phyloP scores from a whole-genome alignment of 1,140 invertebrate genomes.

The Eciton burchellii region DNA sequence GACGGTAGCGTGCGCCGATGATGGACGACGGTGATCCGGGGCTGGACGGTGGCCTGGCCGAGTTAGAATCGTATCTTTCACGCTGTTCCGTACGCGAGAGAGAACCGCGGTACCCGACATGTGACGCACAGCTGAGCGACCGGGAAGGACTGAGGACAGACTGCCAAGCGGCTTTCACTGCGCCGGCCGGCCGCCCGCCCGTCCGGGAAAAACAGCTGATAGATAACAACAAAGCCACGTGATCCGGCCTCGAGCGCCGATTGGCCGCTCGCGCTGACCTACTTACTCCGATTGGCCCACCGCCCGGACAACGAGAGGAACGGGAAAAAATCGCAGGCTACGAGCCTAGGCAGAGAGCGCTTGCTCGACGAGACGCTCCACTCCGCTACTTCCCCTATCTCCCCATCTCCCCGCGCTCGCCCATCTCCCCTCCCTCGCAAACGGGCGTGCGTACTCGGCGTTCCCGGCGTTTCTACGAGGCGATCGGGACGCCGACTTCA shows the following conservation, averaged over 20 bases:
- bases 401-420: neutral
- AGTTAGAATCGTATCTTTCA: conserved; percentile 36
- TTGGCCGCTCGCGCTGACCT: conserved; percentile 79
- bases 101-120: conserved; percentile 75
- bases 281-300: conserved; percentile 79
- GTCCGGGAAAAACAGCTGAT: conserved; percentile 86
- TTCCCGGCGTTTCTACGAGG: conserved; percentile 52
- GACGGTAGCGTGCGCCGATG: conserved; percentile 45
- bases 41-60: conserved; percentile 48
- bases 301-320: conserved; percentile 76
- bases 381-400: conserved; percentile 21
- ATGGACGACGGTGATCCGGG: conserved; percentile 41
- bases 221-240: conserved; percentile 88
- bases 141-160: conserved; percentile 81
- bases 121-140: conserved; percentile 84
- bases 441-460: conserved; percentile 66
- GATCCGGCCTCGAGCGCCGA: conserved; percentile 79
- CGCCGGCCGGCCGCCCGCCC: conserved; percentile 78
- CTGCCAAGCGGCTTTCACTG: conserved; percentile 77
- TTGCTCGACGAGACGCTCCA: conserved; percentile 70
- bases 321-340: conserved; percentile 79
- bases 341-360: conserved; percentile 73
- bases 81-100: conserved; percentile 45
- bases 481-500: conserved; percentile 14
- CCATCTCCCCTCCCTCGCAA: conserved; percentile 8